Conservation (phyloP, 1,140 invertebrate species). For the Pemphigus obesinymphae region DNA sequence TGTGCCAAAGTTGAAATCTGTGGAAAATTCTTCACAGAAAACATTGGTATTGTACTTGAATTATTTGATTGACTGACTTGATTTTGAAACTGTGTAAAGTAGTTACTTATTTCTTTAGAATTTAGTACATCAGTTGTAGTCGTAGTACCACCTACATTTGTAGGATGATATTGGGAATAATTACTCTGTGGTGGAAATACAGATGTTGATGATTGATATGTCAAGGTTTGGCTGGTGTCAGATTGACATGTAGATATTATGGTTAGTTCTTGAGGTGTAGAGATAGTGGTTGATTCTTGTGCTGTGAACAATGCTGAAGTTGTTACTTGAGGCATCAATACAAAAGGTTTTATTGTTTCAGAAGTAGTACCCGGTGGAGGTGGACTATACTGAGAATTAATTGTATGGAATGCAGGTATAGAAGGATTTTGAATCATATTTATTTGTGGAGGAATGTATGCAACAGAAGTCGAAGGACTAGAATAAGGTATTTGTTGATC, state of each 20-base stretch:
- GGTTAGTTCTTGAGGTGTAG: neutral
- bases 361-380: neutral
- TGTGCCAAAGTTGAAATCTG: slow-evolving; percentile 14
- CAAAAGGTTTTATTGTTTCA: neutral
- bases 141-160: neutral
- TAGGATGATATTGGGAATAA: neutral
- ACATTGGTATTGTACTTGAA: slow-evolving; percentile 31
- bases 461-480: neutral
- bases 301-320: neutral
- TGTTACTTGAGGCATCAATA: slow-evolving; percentile 9
- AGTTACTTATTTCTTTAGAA: slow-evolving; percentile 30
- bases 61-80: neutral
- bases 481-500: slow-evolving; percentile 20
- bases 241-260: neutral
- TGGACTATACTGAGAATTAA: neutral
- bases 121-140: neutral
- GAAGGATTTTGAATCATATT: neutral
- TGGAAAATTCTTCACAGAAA: slow-evolving; percentile 37
- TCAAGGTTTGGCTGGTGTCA: neutral
- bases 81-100: slow-evolving; percentile 13
- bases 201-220: neutral
- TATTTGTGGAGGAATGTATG: slow-evolving; percentile 1
- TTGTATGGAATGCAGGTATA: neutral
- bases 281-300: neutral
- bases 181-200: neutral